Percentiles rank a stretch among this genome's conserved stretches.
phyloP scores from a whole-genome alignment of 2,113 vertebrate species.

The Crocuta crocuta region DNA sequence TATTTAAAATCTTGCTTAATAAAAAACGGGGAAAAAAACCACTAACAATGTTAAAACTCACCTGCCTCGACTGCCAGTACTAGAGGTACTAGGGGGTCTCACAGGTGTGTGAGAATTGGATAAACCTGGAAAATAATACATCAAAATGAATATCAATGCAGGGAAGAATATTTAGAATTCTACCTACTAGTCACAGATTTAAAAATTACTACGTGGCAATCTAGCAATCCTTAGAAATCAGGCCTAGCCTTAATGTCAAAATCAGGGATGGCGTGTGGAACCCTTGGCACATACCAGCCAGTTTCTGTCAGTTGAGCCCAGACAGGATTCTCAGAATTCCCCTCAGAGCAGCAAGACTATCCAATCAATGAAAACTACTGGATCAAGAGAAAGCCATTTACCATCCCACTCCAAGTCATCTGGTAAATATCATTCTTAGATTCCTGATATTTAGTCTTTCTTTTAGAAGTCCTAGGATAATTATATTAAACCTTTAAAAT shows the following conservation, averaged over 20 bases:
- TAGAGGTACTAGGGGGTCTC: slow-evolving; percentile 97
- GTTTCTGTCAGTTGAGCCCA: not conserved
- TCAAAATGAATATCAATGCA: slow-evolving; percentile 46
- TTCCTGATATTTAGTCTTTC: not conserved
- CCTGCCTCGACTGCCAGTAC: slow-evolving; percentile 99
- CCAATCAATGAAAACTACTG: not conserved
- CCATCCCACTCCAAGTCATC: not conserved
- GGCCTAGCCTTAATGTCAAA: not conserved
- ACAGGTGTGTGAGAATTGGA: slow-evolving; percentile 97
- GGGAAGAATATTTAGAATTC: slow-evolving; percentile 52
- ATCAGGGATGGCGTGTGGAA: not conserved
- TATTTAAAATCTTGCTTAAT: slow-evolving; percentile 33
- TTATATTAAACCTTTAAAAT: slow-evolving; percentile 34
- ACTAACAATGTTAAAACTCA: slow-evolving; percentile 78
- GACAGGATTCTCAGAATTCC: not conserved
- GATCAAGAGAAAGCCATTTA: not conserved
- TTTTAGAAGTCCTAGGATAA: not conserved
- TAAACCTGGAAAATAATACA: slow-evolving; percentile 89
- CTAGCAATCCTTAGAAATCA: not conserved
- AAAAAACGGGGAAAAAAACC: not conserved
- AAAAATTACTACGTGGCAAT: not conserved
- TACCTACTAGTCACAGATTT: slow-evolving; percentile 4
- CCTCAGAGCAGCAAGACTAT: not conserved
- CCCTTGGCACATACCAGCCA: not conserved
- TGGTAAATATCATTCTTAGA: not conserved